phyloP scores from a whole-genome alignment of 2,113 vertebrate genomes.

The Ellobius talpinus region DNA sequence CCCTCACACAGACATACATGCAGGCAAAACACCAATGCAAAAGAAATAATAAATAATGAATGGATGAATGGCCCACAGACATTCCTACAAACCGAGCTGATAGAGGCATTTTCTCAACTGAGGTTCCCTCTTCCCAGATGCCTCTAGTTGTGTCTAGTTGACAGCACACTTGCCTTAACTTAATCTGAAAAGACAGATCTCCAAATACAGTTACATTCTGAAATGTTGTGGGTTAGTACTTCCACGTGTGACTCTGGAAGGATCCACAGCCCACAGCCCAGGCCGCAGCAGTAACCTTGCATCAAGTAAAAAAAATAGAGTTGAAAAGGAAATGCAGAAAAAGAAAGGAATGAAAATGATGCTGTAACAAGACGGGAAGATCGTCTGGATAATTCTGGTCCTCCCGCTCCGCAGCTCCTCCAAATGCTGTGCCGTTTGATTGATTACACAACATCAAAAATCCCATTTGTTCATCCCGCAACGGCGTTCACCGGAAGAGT shows the following conservation, averaged over 20 bases:
- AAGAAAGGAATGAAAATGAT: neutral
- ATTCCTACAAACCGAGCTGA: neutral
- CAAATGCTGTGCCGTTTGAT: neutral
- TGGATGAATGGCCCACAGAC: neutral
- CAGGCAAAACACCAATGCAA: neutral
- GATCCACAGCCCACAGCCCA: neutral
- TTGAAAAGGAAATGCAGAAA: neutral
- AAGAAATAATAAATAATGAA: neutral
- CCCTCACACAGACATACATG: neutral
- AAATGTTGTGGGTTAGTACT: neutral
- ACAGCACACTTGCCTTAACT: neutral
- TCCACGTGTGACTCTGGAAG: neutral
- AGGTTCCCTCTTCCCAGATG: neutral
- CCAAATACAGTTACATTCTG: neutral
- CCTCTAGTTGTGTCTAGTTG: neutral
- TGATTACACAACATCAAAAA: neutral
- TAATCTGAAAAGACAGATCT: neutral
- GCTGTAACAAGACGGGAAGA: neutral
- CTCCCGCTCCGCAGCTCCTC: neutral
- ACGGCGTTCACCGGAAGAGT: neutral
- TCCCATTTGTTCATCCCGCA: neutral
- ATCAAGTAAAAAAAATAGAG: neutral
- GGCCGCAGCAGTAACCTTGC: neutral
- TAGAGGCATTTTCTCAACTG: neutral
- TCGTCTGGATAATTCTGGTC: neutral